Evolutionary conservation across 2,888 invertebrate species (phyloP).

Genomic region (Ramazzottius varieornatus): DNA sequence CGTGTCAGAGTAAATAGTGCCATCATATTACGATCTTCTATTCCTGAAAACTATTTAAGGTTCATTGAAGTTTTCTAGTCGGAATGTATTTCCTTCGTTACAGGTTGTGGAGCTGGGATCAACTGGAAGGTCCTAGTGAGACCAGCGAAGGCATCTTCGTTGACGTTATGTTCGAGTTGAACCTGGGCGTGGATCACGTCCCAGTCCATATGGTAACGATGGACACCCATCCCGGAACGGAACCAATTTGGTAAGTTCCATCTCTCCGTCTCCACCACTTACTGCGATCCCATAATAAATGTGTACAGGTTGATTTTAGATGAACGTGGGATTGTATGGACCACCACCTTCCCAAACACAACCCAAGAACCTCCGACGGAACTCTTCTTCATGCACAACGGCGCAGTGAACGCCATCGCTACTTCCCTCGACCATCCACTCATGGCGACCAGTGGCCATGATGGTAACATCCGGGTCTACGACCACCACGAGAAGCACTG

Average conservation of each 20-base stretch:
- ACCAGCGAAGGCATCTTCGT: neutral
- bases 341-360: neutral
- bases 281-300: too few species aligned
- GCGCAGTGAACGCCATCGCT: neutral
- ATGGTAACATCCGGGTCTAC: neutral
- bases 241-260: too few species aligned
- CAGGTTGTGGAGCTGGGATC: neutral
- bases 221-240: too few species aligned
- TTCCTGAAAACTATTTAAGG: too few species aligned
- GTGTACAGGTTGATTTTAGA: neutral
- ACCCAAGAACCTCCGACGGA: neutral
- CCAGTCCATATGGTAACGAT: neutral
- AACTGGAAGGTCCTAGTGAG: neutral
- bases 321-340: neutral
- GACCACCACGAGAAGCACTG: neutral
- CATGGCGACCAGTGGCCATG: neutral
- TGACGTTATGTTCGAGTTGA: neutral
- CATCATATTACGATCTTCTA: too few species aligned
- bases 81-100: neutral
- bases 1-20: too few species aligned
- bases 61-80: too few species aligned
- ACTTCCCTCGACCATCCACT: neutral
- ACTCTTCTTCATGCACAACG: neutral
- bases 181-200: neutral
- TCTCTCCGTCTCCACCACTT: too few species aligned